Base-by-base conservation (phyloP, 2,113 vertebrate genomes). In the Scytalopus superciliaris region DNA sequence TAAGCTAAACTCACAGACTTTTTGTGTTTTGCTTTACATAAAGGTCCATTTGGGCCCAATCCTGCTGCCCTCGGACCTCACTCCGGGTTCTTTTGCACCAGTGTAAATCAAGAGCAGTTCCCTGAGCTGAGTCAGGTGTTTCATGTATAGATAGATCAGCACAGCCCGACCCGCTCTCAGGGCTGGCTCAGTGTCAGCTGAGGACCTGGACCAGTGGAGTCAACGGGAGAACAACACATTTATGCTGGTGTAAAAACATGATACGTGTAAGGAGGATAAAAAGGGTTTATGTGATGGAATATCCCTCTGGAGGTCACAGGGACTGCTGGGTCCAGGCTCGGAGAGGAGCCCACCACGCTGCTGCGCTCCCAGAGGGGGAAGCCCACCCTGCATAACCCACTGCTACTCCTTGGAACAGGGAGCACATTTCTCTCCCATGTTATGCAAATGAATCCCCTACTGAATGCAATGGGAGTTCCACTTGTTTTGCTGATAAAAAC, bases 261-360 rank as follows among this genome's bases (percentile, higher is more conserved):
- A 8, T 42, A 27, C 1, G 4, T 75, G 59, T 53, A 62, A 64
- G 66, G 53, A 73, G 88, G 62, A 66, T 45, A 70, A 50, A 88
- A 93, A 80, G 53, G 3, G 8, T 56, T 84, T 69, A 70, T 49
- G 45, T 93, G 52, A 67, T 31, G 53, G 72, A 91, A 75, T 74
- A 50, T 57, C 25, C n/a, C 77, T 30, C 80, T 35, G 64, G 94
- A 92, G 84, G 59, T 96, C 78, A 45, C 57, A 74, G 60, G 67
- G 55, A 30, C 17, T 0, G 0, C 9, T 33, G 1, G 74, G 60
- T 55, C 31, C 0, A 0, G 74, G 57, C 55, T 39, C n/a, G 21
- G 47, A 52, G 40, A 42, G 23, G 7, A 81, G 63, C 63, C 66
- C 40, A 73, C n/a, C 78, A 45, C 5, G 9, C 94, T 92, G 57